Percentiles rank a stretch among this genome's conserved stretches.
Evolutionary conservation across 2,888 invertebrate genomes (phyloP).

Genomic region (Seira sanloemensis): DNA sequence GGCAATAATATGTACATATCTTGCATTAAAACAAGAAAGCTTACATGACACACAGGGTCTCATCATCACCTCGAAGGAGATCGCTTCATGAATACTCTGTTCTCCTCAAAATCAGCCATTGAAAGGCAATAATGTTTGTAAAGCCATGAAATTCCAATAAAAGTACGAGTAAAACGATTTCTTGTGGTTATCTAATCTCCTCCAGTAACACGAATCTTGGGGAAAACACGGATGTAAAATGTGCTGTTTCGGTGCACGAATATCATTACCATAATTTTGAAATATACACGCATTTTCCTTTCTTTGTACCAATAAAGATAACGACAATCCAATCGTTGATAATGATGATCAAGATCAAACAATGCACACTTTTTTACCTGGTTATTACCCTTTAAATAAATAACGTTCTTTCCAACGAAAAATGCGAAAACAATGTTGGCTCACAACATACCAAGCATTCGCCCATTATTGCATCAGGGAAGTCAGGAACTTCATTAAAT

Average conservation of each 20-base stretch:
- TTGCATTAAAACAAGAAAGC: constrained; percentile 55
- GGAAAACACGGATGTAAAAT: background rate
- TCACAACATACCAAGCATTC: background rate
- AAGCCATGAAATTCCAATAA: constrained; percentile 27
- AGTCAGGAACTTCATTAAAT: constrained; percentile 44
- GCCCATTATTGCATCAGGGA: background rate
- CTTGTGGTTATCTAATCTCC: background rate
- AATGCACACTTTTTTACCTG: background rate
- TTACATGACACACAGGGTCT: background rate
- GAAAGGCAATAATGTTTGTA: constrained; percentile 46
- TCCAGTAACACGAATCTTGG: background rate
- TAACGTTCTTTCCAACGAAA: background rate
- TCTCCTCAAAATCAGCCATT: background rate
- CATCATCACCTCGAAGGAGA: background rate
- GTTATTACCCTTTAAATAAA: background rate
- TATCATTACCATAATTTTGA: background rate
- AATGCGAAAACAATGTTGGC: background rate
- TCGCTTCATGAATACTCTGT: no score
- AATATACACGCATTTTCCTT: background rate
- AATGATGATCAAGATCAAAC: background rate
- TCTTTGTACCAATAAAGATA: background rate
- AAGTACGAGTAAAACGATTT: background rate
- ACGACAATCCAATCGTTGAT: background rate
- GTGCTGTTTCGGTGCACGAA: background rate
- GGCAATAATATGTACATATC: no score